These are phyloP conservation scores for Phallusia fumigata DNA, from an alignment of 23 tunicate species.

Conservation along the genomic window DNA sequence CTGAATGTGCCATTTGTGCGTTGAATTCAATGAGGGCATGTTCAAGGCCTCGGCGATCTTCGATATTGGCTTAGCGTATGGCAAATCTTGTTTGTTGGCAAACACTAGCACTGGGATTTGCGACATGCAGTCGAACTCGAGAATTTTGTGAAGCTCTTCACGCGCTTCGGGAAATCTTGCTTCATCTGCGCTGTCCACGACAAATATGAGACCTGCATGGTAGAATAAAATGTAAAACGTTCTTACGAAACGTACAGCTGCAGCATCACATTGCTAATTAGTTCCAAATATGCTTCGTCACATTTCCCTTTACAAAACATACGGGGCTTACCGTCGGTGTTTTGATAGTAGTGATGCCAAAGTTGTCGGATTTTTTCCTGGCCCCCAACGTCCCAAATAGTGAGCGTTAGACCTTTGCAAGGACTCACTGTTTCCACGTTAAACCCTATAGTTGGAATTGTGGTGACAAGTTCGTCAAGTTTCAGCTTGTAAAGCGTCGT, in stretches of 20 bases:
- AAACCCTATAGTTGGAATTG: conserved; percentile 78
- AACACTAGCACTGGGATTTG: conserved; percentile 57
- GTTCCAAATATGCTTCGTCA: background rate
- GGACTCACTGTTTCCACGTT: conserved; percentile 76
- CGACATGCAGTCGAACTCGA: conserved; percentile 27
- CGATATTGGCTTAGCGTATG: conserved; percentile 36
- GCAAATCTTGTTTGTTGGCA: conserved; percentile 81
- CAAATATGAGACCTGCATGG: conserved; percentile 62
- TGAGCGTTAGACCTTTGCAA: conserved; percentile 54
- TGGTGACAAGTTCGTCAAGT: conserved; percentile 40
- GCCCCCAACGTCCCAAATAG: conserved; percentile 67
- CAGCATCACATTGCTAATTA: too few species aligned
- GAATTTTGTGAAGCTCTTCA: conserved; percentile 53
- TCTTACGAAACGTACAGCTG: background rate
- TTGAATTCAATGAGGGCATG: conserved; percentile 12
- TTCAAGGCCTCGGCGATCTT: conserved; percentile 43
- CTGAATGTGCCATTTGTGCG: conserved; percentile 49
- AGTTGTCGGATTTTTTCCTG: conserved; percentile 36
- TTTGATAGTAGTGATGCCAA: conserved; percentile 52
- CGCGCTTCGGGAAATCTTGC: conserved; percentile 53
- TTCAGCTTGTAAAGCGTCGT: conserved; percentile 57
- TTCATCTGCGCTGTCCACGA: conserved; percentile 63
- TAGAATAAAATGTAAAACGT: background rate
- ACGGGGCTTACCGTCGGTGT: conserved; percentile 44
- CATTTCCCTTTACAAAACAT: background rate